Evolutionary conservation across 2,888 invertebrate species (phyloP), one percentile per base, ranked within the genome.

Genomic region (Drosophila borborema): DNA sequence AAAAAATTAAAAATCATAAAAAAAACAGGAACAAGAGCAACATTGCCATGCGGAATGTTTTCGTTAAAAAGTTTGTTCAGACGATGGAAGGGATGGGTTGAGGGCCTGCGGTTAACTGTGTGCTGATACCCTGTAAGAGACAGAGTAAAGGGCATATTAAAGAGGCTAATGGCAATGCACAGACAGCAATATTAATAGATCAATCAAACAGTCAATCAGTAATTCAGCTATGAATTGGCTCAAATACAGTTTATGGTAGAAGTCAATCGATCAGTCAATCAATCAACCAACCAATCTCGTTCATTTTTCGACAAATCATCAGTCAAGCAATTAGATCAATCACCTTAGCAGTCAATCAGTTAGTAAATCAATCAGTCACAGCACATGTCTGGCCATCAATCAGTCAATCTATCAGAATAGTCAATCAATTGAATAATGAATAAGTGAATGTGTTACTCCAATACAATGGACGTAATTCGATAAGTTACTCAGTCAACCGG

Each of bases 41-140:
- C 65, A 69, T 73, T 64, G 62, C 68, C 68, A 63, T 65, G 77
- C 74, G 66, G 51, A 72, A 72, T 75, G 76, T 80, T 80, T 75
- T 61, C 67, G 64, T 45, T 66, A 49, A 72, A 68, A 80, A 72
- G 28, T 69, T 74, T 67, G 64, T 61, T 36, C 12, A 18, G 31
- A 23, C 16, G n/a, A 12, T 12, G 49, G 18, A 6, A 7, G 34
- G 31, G 18, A 12, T 34, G 34, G 31, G 49, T 34, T 34, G 51
- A 7, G 3, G 31, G 45, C 38, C 63, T 58, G 75, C 45, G 71
- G 70, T 54, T 49, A 49, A 51, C 38, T 40, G 49, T 54, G 31
- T 53, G 28, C 10, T 38, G 14, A 78, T 69, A 70, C 72, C 72
- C 77, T 66, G 41, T 51, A 67, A 20, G n/a, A 38, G 45, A 6